These are phyloP conservation scores for Cyclophora punctaria DNA, from an alignment of 2,888 invertebrate genomes.

Conservation along the genomic window DNA sequence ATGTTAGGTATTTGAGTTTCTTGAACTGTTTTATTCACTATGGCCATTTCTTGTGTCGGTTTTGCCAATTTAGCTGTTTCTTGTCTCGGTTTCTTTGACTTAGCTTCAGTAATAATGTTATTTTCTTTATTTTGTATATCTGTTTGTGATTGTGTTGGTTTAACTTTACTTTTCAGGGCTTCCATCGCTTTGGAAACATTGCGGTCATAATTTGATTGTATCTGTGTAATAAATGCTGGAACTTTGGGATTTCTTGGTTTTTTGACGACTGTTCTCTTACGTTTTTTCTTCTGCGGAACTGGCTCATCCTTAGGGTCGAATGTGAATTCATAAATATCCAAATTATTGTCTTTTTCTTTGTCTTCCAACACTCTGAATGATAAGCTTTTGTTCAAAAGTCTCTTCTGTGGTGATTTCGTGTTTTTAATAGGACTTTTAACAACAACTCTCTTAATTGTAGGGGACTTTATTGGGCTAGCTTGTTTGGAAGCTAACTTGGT, in stretches of 20 bases:
- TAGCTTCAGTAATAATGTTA: not conserved
- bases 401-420: conserved; percentile 15
- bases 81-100: too few species aligned
- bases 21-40: too few species aligned
- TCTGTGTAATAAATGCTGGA: conserved; percentile 10
- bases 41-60: too few species aligned
- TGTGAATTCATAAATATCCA: conserved; percentile 66
- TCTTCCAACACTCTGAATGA: conserved; percentile 48
- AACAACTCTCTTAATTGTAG: conserved; percentile 8
- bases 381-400: conserved; percentile 25
- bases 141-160: conserved; percentile 14
- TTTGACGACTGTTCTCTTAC: conserved; percentile 39
- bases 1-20: not conserved
- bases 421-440: conserved; percentile 10
- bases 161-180: conserved; percentile 39
- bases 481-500: conserved; percentile 13
- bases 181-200: conserved; percentile 53
- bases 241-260: conserved; percentile 41
- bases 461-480: conserved; percentile 4
- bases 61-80: too few species aligned
- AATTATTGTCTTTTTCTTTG: conserved; percentile 32
- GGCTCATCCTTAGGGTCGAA: conserved; percentile 66
- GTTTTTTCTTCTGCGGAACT: conserved; percentile 54
- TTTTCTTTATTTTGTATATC: not conserved
- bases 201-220: conserved; percentile 51